Base-by-base conservation (phyloP, 53 echinoderm and acorn worm species). In the Mesocentrotus franciscanus region DNA sequence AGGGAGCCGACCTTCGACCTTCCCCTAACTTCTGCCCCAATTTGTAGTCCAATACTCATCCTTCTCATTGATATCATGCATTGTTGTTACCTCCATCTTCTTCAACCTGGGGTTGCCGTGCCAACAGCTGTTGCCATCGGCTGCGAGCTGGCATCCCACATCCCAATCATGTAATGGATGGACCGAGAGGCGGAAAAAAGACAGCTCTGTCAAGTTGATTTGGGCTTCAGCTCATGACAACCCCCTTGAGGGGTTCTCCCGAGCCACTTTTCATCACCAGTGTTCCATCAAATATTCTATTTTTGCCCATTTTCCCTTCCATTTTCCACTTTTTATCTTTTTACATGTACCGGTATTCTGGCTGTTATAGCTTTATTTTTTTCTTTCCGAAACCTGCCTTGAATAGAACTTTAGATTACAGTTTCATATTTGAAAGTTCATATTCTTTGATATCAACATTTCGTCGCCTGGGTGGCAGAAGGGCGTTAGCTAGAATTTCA, bases 131-230 rank as follows among this genome's bases (percentile, higher is more conserved):
- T 36, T 55, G 49, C 20, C 57, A 58, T 26, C 26, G n/a, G 58
- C 85, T 56, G 34, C 29, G 42, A 39, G 81, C 81, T 81, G 16
- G 42, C 81, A 81, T 64, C 64, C 11, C 75, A 30, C 75, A 75
- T 56, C 87, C 87, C 87, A 87, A 87, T 87, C 87, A 15, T 87
- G 87, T 87, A 87, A 87, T 87, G 87, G 87, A 87, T 87, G 57
- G 58, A 87, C n/a, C 11, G 58, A 87, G 29, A 58, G 87, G 58
- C 58, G 5, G 2, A 29, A 29, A 58, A 87, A 87, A 58, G 87
- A 87, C 87, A n/a, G 87, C 1, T 27, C 29, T 87, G 87, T 87
- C 87, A 87, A 58, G 87, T 27, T 58, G 58, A 87, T 87, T 26
- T 58, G 29, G 87, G 87, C 59, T 57, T 87, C 87, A 27, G 57